Conservation (phyloP, 2,888 invertebrate species). For the Listrodromus nycthemerus region DNA sequence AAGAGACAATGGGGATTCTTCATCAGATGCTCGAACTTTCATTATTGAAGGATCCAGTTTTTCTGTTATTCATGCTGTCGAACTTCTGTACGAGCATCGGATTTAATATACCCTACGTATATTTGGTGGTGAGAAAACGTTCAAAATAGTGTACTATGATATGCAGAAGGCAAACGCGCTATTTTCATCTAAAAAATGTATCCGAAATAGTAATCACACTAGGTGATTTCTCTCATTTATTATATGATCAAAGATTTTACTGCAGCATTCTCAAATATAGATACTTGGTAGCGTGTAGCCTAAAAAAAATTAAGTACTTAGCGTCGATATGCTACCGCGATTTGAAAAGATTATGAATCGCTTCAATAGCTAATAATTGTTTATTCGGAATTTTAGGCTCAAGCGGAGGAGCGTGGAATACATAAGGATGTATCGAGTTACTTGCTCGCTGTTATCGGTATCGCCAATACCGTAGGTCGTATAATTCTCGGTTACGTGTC, state of each 20-base stretch:
- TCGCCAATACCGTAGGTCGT: slow-evolving; percentile 95
- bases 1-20: slow-evolving; percentile 90
- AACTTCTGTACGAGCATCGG: slow-evolving; percentile 98
- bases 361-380: background rate
- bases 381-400: slow-evolving; percentile 84
- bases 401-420: slow-evolving; percentile 87
- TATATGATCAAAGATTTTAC: too few relatives aligned
- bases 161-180: too few relatives aligned
- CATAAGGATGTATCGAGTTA: slow-evolving; percentile 87
- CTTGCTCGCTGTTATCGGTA: slow-evolving; percentile 92
- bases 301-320: too few relatives aligned
- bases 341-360: too few relatives aligned
- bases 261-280: too few relatives aligned
- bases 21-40: slow-evolving; percentile 94
- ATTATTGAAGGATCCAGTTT: slow-evolving; percentile 93
- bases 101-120: slow-evolving; percentile 97
- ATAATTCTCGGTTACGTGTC: slow-evolving; percentile 94
- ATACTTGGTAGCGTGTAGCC: too few relatives aligned
- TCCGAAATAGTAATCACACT: too few relatives aligned
- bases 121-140: slow-evolving; percentile 87
- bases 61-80: slow-evolving; percentile 95
- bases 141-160: background rate
- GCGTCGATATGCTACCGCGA: too few relatives aligned
- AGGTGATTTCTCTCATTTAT: too few relatives aligned
- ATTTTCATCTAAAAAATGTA: too few relatives aligned